Evolutionary conservation across 2,888 invertebrate species (phyloP).

Genomic region (Pristionchus entomophagus): DNA sequence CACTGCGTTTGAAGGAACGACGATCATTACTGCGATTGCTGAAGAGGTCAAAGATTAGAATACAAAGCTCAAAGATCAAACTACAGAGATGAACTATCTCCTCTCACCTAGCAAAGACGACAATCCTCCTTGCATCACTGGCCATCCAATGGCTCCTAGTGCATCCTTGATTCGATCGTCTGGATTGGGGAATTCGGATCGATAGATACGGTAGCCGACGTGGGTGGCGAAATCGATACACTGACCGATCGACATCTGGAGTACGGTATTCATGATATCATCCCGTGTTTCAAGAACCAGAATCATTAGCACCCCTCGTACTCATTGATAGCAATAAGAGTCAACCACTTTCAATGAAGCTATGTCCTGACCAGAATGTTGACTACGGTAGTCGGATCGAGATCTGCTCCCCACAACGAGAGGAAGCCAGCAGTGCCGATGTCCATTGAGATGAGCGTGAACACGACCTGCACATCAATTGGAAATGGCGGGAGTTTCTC

Average conservation of each 20-base stretch:
- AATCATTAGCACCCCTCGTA: no score
- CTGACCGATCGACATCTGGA: conserved; percentile 75
- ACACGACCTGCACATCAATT: conserved; percentile 53
- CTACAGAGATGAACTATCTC: not conserved
- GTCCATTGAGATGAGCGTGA: conserved; percentile 72
- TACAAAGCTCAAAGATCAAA: not conserved
- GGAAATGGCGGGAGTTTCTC: not conserved
- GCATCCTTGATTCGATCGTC: conserved; percentile 64
- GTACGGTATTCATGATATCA: not conserved
- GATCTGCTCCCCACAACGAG: conserved; percentile 75
- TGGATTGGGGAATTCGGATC: conserved; percentile 55
- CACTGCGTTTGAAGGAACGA: conserved; percentile 74
- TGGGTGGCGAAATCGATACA: conserved; percentile 76
- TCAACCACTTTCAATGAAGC: no score
- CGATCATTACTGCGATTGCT: conserved; percentile 69
- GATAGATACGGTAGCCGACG: conserved; percentile 73
- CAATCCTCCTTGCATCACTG: conserved; percentile 74
- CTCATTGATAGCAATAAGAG: no score
- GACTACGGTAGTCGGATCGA: conserved; percentile 75
- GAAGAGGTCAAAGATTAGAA: conserved; percentile 23
- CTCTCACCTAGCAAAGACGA: conserved; percentile 67
- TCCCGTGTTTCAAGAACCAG: no score
- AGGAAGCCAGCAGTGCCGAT: conserved; percentile 73
- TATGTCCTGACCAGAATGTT: conserved; percentile 73
- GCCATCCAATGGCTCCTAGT: conserved; percentile 75